These are phyloP conservation scores for Lingula anatina DNA, from an alignment of 2,888 invertebrate genomes.

Conservation along the genomic window DNA sequence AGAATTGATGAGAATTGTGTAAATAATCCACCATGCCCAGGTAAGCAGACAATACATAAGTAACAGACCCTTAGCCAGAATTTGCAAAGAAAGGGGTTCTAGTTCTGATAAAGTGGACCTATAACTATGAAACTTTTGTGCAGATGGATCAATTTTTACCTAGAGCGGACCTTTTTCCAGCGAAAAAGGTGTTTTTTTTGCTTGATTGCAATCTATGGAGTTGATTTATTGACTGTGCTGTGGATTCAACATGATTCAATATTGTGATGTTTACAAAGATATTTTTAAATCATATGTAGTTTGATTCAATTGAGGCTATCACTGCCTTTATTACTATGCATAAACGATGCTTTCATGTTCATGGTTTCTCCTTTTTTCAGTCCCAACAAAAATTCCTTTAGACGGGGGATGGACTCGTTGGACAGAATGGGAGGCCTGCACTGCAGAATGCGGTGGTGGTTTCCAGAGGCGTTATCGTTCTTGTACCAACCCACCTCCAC, in stretches of 20 bases:
- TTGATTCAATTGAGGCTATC: background rate
- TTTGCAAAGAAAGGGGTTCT: background rate
- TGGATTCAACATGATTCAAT: too few species aligned
- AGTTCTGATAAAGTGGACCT: background rate
- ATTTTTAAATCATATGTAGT: too few species aligned
- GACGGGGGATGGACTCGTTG: constrained; percentile 57
- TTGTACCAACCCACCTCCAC: constrained; percentile 68
- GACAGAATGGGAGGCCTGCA: constrained; percentile 77
- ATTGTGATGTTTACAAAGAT: too few species aligned
- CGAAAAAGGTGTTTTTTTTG: too few species aligned
- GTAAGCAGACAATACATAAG: constrained; percentile 28
- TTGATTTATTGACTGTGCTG: too few species aligned
- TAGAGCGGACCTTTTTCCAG: too few species aligned
- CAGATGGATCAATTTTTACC: too few species aligned
- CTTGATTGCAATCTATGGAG: too few species aligned
- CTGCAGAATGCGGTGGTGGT: constrained; percentile 67
- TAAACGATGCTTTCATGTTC: background rate
- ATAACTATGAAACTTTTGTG: too few species aligned
- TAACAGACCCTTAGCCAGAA: background rate
- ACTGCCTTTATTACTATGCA: background rate
- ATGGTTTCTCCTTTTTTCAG: constrained; percentile 21
- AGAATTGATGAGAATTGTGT: constrained; percentile 71
- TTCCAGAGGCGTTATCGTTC: constrained; percentile 61
- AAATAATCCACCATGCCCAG: constrained; percentile 73
- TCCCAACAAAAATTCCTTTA: constrained; percentile 56